Base-by-base conservation (phyloP, 2,797 vertebrate genomes). In the Myotis pilosus region DNA sequence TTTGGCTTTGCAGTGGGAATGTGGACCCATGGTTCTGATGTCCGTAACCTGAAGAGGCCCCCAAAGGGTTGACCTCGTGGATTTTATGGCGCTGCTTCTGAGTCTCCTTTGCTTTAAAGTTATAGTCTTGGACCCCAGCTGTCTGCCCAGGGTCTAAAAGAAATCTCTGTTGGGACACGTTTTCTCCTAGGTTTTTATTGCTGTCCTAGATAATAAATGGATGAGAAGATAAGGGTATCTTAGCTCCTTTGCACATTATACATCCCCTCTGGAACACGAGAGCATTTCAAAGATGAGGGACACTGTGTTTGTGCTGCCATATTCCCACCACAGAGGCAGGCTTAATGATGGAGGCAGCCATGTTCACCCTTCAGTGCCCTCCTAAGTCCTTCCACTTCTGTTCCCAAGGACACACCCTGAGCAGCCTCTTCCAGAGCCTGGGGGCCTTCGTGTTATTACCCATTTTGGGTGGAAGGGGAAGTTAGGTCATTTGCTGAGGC, bases 141-240 rank as follows among this genome's bases (percentile, higher is more conserved):
- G 4, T 90, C 88, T 86, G 28, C 23, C 41, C n/a, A 82, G n/a
- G 38, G 19, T 82, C 78, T 93, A 51, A 81, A 89, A 64, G 17
- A 76, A 81, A 33, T 91, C 60, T 80, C 88, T 15, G 0, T n/a
- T 36, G 28, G 64, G 53, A 60, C 47, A 28, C 0, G 0, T 88
- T 94, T 85, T 23, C 85, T 89, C 38, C 51, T 64, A 41, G 76
- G n/a, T 82, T 95, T 92, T 92, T 64, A 53, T 47, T 23, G 1
- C 8, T n/a, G 69, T 55, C 28, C 1, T n/a, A 49, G 87, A 36
- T 68, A 87, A 79, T 20, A 20, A 66, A 47, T 12, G 6, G 47
- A 36, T n/a, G 68, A 62, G 23, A 44, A 53, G 49, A 33, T 69
- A 71, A 57, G 2, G 51, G 16, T 22, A 19, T 90, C 71, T 87